phyloP scores from a whole-genome alignment of 2,113 vertebrate genomes.

The Perca flavescens region DNA sequence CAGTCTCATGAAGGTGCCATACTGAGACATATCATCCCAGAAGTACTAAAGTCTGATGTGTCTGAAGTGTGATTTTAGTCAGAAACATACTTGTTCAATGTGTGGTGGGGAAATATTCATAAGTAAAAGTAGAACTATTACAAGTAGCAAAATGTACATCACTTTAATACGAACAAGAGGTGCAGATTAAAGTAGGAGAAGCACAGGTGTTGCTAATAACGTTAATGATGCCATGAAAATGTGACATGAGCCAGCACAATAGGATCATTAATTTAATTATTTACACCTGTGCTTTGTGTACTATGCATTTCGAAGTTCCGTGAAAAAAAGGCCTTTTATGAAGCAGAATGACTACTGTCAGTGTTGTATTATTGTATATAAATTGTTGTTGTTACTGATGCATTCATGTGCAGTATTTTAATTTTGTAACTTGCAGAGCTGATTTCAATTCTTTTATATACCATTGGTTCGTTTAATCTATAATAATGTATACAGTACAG shows the following conservation, averaged over 20 bases:
- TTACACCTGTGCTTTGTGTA: background rate
- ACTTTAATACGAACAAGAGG: background rate
- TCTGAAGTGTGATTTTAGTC: background rate
- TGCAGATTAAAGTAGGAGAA: background rate
- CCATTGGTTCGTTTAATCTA: background rate
- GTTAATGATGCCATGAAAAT: background rate
- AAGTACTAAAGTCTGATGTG: background rate
- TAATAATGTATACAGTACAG: background rate
- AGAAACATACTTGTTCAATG: background rate
- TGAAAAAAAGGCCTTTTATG: background rate
- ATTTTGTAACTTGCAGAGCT: background rate
- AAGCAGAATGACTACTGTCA: background rate
- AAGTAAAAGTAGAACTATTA: background rate
- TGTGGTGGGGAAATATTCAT: background rate
- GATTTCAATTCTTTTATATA: background rate
- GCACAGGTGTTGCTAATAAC: slow-evolving; percentile 4
- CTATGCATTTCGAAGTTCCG: background rate
- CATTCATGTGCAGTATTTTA: background rate
- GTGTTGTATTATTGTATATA: background rate
- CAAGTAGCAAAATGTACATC: background rate
- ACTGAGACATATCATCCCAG: background rate
- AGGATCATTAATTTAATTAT: background rate
- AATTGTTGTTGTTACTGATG: background rate
- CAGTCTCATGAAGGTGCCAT: background rate
- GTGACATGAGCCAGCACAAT: background rate